phyloP scores from a whole-genome alignment of 2,888 invertebrate genomes.

The Acleris laterana region DNA sequence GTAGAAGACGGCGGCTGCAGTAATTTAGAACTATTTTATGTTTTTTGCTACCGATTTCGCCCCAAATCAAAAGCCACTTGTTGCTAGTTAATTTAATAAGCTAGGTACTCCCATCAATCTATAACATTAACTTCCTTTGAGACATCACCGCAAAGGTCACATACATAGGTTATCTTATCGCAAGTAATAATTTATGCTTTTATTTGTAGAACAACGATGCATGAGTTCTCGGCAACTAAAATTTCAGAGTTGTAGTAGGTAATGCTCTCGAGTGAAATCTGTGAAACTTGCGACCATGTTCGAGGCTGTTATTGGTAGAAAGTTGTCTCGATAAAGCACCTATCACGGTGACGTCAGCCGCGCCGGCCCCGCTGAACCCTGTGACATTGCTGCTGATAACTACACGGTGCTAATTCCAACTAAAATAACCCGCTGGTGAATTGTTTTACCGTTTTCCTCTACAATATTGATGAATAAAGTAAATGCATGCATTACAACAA shows the following conservation, averaged over 20 bases:
- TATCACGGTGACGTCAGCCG: constrained; percentile 74
- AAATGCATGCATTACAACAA: no score
- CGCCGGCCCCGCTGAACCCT: constrained; percentile 53
- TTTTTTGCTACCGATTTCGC: neutral
- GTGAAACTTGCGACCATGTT: constrained; percentile 14
- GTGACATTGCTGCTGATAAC: constrained; percentile 70
- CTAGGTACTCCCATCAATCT: constrained; percentile 29
- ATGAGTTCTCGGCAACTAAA: constrained; percentile 1
- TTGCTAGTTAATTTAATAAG: constrained; percentile 5
- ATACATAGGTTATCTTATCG: constrained; percentile 33
- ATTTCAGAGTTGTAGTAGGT: neutral
- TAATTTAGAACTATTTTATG: neutral
- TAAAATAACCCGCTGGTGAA: constrained; percentile 35
- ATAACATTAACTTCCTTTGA: constrained; percentile 25
- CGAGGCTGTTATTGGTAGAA: constrained; percentile 26
- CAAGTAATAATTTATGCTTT: constrained; percentile 25
- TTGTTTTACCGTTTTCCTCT: neutral
- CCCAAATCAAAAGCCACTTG: neutral
- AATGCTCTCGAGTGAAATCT: constrained; percentile 23
- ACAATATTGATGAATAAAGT: no score
- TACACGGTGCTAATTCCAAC: constrained; percentile 56
- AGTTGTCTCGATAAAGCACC: constrained; percentile 62
- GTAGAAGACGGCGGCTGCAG: no score
- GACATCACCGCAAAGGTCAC: constrained; percentile 33
- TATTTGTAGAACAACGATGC: constrained; percentile 17